phyloP scores from a whole-genome alignment of 2,797 vertebrate species.

The Ceyx erithaca region DNA sequence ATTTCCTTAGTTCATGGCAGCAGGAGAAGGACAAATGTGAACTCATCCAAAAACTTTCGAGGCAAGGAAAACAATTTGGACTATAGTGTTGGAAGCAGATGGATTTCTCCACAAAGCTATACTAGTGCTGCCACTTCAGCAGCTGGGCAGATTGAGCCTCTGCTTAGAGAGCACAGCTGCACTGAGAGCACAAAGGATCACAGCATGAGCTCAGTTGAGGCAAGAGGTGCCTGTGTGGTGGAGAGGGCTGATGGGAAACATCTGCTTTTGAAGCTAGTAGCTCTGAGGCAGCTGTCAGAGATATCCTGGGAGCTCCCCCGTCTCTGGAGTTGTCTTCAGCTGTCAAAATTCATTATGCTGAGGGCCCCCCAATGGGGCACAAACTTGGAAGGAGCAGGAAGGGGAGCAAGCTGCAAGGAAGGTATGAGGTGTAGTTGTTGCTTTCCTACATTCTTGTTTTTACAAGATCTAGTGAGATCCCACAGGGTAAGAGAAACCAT shows the following conservation, averaged over 20 bases:
- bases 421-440: background rate
- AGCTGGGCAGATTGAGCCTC: conserved; percentile 35
- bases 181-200: background rate
- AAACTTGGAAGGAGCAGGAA: background rate
- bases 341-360: background rate
- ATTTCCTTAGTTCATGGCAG: background rate
- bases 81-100: conserved; percentile 2
- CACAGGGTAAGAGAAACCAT: background rate
- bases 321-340: background rate
- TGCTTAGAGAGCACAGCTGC: background rate
- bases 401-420: background rate
- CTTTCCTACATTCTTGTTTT: background rate
- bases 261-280: conserved; percentile 30
- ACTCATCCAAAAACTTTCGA: conserved; percentile 25
- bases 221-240: background rate
- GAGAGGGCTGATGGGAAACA: conserved; percentile 18
- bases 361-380: background rate
- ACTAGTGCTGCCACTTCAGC: conserved; percentile 13
- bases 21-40: background rate
- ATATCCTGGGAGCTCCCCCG: background rate
- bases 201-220: background rate
- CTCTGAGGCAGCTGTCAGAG: conserved; percentile 40
- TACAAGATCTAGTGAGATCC: background rate
- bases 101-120: background rate
- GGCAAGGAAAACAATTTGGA: conserved; percentile 4